Evolutionary conservation across 1,140 invertebrate genomes (phyloP).

Genomic region (Globodera ellingtonae): DNA sequence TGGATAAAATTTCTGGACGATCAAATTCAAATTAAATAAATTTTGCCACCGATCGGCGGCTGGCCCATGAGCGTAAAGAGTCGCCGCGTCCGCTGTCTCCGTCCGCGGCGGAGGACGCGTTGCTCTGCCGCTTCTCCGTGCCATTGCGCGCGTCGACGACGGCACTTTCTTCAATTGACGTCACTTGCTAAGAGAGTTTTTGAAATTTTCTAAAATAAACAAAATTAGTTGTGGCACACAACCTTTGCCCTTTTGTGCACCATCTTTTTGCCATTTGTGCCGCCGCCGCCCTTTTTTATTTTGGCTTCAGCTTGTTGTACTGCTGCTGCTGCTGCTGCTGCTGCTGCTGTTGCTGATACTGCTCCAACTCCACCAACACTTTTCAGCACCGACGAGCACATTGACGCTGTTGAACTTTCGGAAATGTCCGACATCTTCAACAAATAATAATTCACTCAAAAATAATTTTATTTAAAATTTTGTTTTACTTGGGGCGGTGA

Average conservation of each 20-base stretch:
- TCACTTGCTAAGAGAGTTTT: neutral
- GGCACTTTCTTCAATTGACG: neutral
- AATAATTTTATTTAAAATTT: constrained; percentile 33
- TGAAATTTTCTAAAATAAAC: neutral
- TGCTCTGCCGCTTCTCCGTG: constrained; percentile 34
- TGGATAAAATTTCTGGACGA: neutral
- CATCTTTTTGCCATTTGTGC: constrained; percentile 7
- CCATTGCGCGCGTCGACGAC: neutral
- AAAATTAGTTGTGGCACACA: neutral
- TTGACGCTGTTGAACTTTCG: constrained; percentile 35
- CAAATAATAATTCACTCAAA: constrained; percentile 34
- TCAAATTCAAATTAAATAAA: neutral
- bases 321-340: neutral
- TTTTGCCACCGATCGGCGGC: constrained; percentile 3
- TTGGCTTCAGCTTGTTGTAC: neutral
- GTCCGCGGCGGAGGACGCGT: constrained; percentile 31
- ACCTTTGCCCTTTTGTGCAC: neutral
- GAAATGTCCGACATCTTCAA: constrained; percentile 55
- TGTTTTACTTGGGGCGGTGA: constrained; percentile 20
- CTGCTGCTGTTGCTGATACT: neutral
- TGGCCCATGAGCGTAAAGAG: constrained; percentile 27
- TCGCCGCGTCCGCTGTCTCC: constrained; percentile 37
- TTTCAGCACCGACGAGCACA: constrained; percentile 30
- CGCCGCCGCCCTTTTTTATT: neutral
- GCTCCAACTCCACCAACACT: constrained; percentile 23